A percentile compares a stretch with the other conserved stretches of the same genome.
phyloP scores from a whole-genome alignment of 1,140 invertebrate species.

The Macrobrachium nipponense region DNA sequence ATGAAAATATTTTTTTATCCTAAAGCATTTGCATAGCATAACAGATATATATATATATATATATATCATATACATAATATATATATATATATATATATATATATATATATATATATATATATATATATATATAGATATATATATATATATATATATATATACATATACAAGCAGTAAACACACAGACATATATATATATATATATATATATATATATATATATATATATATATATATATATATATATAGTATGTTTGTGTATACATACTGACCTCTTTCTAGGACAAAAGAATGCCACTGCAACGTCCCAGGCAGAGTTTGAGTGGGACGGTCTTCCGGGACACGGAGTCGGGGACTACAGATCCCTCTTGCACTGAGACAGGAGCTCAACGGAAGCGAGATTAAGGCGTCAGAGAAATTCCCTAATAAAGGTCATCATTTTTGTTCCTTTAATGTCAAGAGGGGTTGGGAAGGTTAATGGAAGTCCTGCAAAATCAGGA shows the following conservation, averaged over 20 bases:
- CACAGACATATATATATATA: neutral
- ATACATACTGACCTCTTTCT: neutral
- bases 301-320: constrained; percentile 41
- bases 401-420: constrained; percentile 39
- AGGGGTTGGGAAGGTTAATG: too few species aligned
- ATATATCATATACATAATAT: too few species aligned
- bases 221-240: too few species aligned
- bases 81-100: constrained; percentile 24
- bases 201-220: neutral
- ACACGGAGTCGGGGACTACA: constrained; percentile 55
- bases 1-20: neutral
- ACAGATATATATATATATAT: neutral
- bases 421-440: constrained; percentile 49
- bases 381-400: constrained; percentile 13
- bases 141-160: neutral
- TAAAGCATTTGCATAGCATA: neutral
- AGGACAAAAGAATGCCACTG: constrained; percentile 32
- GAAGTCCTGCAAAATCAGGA: too few species aligned
- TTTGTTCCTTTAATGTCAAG: neutral
- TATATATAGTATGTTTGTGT: too few species aligned
- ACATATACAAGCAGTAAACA: neutral
- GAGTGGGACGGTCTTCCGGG: constrained; percentile 55
- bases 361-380: constrained; percentile 47
- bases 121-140: constrained; percentile 20
- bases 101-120: constrained; percentile 24